Evolutionary conservation across 2,113 vertebrate genomes (phyloP).

Genomic region (Trogon surrucura): DNA sequence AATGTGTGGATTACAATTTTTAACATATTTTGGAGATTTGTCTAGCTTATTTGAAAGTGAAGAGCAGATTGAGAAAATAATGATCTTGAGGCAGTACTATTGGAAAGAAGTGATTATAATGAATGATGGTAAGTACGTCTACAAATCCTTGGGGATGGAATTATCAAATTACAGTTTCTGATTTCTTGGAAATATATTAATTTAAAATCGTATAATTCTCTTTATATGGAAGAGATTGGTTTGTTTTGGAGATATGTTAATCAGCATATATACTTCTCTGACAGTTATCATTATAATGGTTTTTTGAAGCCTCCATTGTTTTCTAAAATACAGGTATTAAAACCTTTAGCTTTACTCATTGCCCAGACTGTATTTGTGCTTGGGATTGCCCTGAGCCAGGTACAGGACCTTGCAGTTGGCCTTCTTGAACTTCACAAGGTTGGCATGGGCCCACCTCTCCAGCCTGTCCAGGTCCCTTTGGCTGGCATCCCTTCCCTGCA

Average conservation of each 20-base stretch:
- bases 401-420: too few relatives aligned
- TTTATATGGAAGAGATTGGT: background rate
- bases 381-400: too few relatives aligned
- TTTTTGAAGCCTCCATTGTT: background rate
- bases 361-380: too few relatives aligned
- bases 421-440: too few relatives aligned
- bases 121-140: background rate
- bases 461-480: too few relatives aligned
- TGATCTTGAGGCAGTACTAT: background rate
- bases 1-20: background rate
- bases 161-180: slow-evolving; percentile 25
- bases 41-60: background rate
- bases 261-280: background rate
- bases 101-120: background rate
- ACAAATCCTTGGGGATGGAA: background rate
- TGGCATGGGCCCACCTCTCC: too few relatives aligned
- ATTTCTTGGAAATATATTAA: background rate
- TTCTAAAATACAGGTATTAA: background rate
- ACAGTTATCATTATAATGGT: background rate
- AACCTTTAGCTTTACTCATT: background rate
- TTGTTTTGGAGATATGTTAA: background rate
- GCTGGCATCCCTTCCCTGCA: too few relatives aligned
- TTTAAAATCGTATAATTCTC: slow-evolving; percentile 17
- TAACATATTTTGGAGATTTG: background rate
- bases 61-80: background rate